Percentiles rank a stretch among this genome's conserved stretches.
phyloP scores from a whole-genome alignment of 2,113 vertebrate genomes.

The Tretioscincus oriximinensis region DNA sequence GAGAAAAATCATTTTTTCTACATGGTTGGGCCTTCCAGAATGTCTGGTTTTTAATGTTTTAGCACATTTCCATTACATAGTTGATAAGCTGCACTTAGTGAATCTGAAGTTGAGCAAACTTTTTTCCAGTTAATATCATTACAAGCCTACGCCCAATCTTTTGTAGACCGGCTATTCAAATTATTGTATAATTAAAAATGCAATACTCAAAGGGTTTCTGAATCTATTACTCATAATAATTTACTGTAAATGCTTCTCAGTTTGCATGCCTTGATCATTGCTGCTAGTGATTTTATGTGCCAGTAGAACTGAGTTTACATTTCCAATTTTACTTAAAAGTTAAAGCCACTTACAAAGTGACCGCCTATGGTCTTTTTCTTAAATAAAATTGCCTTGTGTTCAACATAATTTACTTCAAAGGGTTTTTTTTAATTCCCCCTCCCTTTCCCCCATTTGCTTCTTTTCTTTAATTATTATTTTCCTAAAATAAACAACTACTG shows the following conservation, averaged over 20 bases:
- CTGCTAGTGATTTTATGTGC: slow-evolving; percentile 86
- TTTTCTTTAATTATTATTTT: slow-evolving; percentile 36
- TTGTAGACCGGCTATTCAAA: slow-evolving; percentile 67
- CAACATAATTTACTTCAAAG: slow-evolving; percentile 48
- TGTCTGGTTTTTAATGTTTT: not conserved
- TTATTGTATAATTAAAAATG: slow-evolving; percentile 70
- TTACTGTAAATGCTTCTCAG: slow-evolving; percentile 87
- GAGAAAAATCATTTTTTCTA: not conserved
- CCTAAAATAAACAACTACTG: slow-evolving; percentile 52
- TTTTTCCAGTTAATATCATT: slow-evolving; percentile 55
- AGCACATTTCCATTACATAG: not conserved
- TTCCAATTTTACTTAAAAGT: slow-evolving; percentile 80
- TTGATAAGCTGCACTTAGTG: not conserved
- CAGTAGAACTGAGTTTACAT: slow-evolving; percentile 84
- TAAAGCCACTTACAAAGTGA: slow-evolving; percentile 86
- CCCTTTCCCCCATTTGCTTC: slow-evolving; percentile 43
- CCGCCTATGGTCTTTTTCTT: slow-evolving; percentile 73
- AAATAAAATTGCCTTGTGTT: slow-evolving; percentile 70
- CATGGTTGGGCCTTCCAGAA: not conserved
- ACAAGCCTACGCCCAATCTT: slow-evolving; percentile 61
- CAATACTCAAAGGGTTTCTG: slow-evolving; percentile 86
- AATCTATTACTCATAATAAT: slow-evolving; percentile 78
- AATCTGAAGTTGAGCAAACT: slow-evolving; percentile 35
- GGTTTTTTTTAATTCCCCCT: slow-evolving; percentile 20
- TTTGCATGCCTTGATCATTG: slow-evolving; percentile 88